phyloP scores from a whole-genome alignment of 2,888 invertebrate genomes.

The Clusia tigrina region DNA sequence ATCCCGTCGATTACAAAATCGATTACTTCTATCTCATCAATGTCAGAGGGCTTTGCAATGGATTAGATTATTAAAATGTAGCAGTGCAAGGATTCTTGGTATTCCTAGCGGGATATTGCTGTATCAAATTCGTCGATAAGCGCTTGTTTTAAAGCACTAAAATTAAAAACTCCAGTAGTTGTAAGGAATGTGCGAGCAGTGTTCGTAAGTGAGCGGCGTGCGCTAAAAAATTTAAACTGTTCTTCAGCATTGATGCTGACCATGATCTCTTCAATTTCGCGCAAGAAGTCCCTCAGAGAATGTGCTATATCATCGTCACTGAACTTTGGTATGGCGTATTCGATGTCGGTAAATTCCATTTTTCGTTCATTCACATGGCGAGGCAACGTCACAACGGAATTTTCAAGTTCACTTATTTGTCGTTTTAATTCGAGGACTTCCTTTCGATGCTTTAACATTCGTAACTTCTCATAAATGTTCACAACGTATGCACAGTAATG shows the following conservation, averaged over 20 bases:
- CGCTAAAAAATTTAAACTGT: neutral
- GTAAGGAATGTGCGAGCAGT: neutral
- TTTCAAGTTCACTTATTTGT: neutral
- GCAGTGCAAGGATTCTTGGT: too few species aligned
- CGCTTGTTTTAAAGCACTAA: neutral
- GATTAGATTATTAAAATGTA: neutral
- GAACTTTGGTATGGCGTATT: conserved; percentile 13
- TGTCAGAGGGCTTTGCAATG: neutral
- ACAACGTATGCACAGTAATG: too few species aligned
- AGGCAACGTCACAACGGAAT: neutral
- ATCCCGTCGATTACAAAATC: neutral
- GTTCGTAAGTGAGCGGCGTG: neutral
- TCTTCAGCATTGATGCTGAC: neutral
- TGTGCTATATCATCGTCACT: conserved; percentile 11
- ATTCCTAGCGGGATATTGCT: too few species aligned
- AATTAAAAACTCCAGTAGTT: neutral
- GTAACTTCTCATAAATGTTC: neutral
- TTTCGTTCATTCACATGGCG: neutral
- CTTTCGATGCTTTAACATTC: neutral
- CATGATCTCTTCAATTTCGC: conserved; percentile 17
- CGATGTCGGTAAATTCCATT: neutral
- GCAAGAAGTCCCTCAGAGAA: neutral
- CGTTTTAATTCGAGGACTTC: neutral
- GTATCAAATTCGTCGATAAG: too few species aligned
- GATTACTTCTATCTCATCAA: conserved; percentile 8